Evolutionary conservation across 2,888 invertebrate species (phyloP).

Genomic region (Mycogona germanica): DNA sequence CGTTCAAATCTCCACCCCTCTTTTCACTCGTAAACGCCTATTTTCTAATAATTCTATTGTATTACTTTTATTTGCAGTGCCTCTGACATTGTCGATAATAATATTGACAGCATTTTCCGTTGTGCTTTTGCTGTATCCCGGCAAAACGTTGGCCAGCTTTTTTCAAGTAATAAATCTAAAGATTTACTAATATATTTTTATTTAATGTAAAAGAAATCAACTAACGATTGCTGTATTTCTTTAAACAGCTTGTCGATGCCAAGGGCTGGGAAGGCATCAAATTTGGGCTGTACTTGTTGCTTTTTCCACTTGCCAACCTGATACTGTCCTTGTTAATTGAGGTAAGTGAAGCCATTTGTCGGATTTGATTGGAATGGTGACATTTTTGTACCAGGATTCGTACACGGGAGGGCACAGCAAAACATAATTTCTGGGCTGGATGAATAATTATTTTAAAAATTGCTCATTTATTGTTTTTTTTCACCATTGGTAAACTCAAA

Average conservation of each 20-base stretch:
- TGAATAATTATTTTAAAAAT: too few relatives aligned
- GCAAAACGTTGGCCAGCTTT: constrained; percentile 28
- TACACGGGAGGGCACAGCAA: too few relatives aligned
- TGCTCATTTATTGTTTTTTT: too few relatives aligned
- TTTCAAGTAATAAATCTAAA: constrained; percentile 30
- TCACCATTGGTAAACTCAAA: not conserved
- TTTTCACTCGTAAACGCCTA: too few relatives aligned
- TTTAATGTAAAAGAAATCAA: not conserved
- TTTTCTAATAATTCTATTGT: not conserved
- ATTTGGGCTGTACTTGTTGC: constrained; percentile 45
- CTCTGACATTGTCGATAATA: constrained; percentile 46
- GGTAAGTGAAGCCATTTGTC: too few relatives aligned
- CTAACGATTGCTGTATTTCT: not conserved
- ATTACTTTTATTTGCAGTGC: constrained; percentile 37
- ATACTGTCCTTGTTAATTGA: constrained; percentile 47
- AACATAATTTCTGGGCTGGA: too few relatives aligned
- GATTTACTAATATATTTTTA: not conserved
- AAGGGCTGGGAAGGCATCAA: constrained; percentile 12
- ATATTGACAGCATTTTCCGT: constrained; percentile 44
- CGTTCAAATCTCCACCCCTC: too few relatives aligned
- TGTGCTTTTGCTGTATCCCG: constrained; percentile 43
- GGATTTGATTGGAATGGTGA: too few relatives aligned
- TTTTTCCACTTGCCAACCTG: constrained; percentile 47
- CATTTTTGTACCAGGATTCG: too few relatives aligned
- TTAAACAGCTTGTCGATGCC: constrained; percentile 23